Conservation (phyloP, 2,888 invertebrate species). For the Clostera curtula region DNA sequence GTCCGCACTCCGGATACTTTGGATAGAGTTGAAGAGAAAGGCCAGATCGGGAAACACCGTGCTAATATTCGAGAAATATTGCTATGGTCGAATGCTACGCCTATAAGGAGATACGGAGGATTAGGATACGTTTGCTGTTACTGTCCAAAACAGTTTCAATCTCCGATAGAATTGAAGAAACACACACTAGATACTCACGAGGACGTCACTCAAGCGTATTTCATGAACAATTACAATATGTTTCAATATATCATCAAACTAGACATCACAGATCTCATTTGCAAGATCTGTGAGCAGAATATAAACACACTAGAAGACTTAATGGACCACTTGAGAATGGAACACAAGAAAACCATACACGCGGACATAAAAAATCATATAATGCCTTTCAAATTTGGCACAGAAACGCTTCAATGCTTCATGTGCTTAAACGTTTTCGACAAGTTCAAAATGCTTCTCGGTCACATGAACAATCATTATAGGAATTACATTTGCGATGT, state of each 20-base stretch:
- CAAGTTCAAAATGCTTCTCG: slow-evolving; percentile 4
- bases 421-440: slow-evolving; percentile 20
- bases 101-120: slow-evolving; percentile 33
- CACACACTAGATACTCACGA: slow-evolving; percentile 33
- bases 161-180: slow-evolving; percentile 33
- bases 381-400: slow-evolving; percentile 26
- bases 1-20: background rate
- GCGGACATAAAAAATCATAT: slow-evolving; percentile 30
- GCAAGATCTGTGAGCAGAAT: slow-evolving; percentile 22
- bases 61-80: slow-evolving; percentile 36
- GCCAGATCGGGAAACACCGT: slow-evolving; percentile 20
- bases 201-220: slow-evolving; percentile 26
- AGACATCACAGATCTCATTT: slow-evolving; percentile 28
- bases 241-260: slow-evolving; percentile 27
- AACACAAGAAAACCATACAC: slow-evolving; percentile 23
- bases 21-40: background rate
- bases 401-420: slow-evolving; percentile 22
- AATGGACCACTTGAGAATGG: slow-evolving; percentile 19
- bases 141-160: slow-evolving; percentile 30
- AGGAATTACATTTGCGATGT: slow-evolving; percentile 33
- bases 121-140: slow-evolving; percentile 40
- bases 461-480: slow-evolving; percentile 36
- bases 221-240: slow-evolving; percentile 29
- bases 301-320: slow-evolving; percentile 22
- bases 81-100: slow-evolving; percentile 41